Conservation (phyloP, 2,888 invertebrate species). For the Cosmorhoe ocellata region DNA sequence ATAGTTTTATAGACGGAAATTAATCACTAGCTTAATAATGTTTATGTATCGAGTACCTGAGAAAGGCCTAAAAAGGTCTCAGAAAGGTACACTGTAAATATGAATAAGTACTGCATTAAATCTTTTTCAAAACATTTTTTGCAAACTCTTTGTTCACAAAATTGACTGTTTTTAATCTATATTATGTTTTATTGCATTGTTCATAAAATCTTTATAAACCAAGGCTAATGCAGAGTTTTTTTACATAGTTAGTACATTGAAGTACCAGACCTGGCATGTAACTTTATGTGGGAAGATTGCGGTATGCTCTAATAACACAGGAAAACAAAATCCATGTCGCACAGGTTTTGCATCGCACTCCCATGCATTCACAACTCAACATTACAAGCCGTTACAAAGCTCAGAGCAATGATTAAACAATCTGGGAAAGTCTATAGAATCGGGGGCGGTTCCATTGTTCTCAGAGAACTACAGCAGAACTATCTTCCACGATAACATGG, state of each 20-base stretch:
- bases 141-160: too few species aligned
- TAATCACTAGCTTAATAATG: too few species aligned
- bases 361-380: constrained; percentile 24
- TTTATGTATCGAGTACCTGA: too few species aligned
- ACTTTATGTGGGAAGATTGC: constrained; percentile 18
- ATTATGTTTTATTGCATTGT: too few species aligned
- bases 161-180: too few species aligned
- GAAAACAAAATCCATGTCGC: constrained; percentile 31
- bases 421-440: constrained; percentile 50
- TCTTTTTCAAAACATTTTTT: too few species aligned
- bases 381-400: constrained; percentile 40
- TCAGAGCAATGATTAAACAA: constrained; percentile 45
- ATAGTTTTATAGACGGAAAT: not conserved
- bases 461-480: constrained; percentile 14
- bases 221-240: too few species aligned
- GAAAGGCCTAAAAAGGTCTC: too few species aligned
- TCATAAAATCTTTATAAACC: too few species aligned
- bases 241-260: too few species aligned
- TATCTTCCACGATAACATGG: constrained; percentile 3
- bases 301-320: constrained; percentile 25
- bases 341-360: constrained; percentile 27
- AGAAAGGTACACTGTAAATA: too few species aligned
- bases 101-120: too few species aligned
- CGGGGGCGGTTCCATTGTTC: constrained; percentile 44
- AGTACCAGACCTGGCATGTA: not conserved